phyloP scores from a whole-genome alignment of 2,888 invertebrate species.

The Eutolmus rufibarbis region DNA sequence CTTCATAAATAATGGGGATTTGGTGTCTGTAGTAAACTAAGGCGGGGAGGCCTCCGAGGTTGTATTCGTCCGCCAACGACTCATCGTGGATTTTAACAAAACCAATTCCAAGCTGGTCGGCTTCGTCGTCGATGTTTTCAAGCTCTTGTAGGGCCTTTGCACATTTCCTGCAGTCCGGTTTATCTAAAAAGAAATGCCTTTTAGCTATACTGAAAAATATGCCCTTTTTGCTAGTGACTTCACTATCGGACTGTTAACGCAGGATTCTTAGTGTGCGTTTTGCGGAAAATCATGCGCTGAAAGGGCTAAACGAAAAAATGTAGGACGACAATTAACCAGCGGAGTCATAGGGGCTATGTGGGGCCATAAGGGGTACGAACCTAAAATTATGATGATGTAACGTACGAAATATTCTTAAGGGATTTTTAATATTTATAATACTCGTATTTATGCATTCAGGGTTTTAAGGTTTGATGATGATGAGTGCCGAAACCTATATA shows the following conservation, averaged over 20 bases:
- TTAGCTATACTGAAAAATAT: background rate
- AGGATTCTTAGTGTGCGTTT: slow-evolving; percentile 26
- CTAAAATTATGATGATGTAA: background rate
- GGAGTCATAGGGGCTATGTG: background rate
- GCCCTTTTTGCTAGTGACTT: background rate
- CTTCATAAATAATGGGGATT: slow-evolving; percentile 93
- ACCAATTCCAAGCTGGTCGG: slow-evolving; percentile 91
- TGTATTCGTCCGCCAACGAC: slow-evolving; percentile 89
- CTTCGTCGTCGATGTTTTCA: slow-evolving; percentile 94
- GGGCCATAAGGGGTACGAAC: background rate
- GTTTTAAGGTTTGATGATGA: background rate
- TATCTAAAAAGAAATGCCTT: slow-evolving; percentile 69
- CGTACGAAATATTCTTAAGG: background rate
- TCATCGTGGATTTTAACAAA: slow-evolving; percentile 95
- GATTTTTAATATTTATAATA: background rate
- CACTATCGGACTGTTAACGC: slow-evolving; percentile 24
- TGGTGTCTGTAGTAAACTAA: slow-evolving; percentile 93
- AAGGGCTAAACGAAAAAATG: background rate
- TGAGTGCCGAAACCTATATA: background rate
- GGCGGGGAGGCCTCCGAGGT: slow-evolving; percentile 84
- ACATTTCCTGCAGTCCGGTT: slow-evolving; percentile 91
- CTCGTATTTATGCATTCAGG: background rate
- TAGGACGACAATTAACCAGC: background rate
- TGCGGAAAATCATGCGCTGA: slow-evolving; percentile 21
- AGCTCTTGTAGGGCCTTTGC: slow-evolving; percentile 88